Base-by-base conservation (phyloP, 2,888 invertebrate genomes). In the Oscheius sp. region DNA sequence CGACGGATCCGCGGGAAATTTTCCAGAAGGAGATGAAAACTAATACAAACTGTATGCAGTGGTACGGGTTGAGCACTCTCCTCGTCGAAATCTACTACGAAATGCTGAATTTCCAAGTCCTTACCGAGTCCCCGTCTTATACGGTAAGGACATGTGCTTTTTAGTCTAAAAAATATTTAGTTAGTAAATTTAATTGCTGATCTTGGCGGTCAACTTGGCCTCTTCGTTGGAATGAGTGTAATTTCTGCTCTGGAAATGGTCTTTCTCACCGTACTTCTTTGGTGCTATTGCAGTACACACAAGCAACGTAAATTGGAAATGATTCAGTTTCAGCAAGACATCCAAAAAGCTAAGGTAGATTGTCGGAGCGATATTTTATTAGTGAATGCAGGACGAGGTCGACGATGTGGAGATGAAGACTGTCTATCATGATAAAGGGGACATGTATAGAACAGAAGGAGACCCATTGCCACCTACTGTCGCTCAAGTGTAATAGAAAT, bases 171-270 rank as follows among this genome's bases (percentile, higher is more conserved):
- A n/a, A n/a, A n/a, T n/a, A 18, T 49, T 55, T 83, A 89, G 89
- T 82, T 88, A 5, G 85, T 88, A 78, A 89, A 87, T 72, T 84
- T 89, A 74, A 87, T 89, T 35, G 89, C 89, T 27, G 89, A 89
- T 75, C 84, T 89, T 29, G 89, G 89, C 5, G 89, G 89, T 16
- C 89, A 89, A 75, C 83, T 89, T 21, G 89, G 89, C 1, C 80
- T 89, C 29, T 89, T 89, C 88, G 79, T 89, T 9, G 89, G 82
- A 69, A 80, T 81, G 81, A 78, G 78, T 49, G 79, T 83, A 53
- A 83, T 83, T n/a, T 79, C 81, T 9, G 72, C 75, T 16, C 75
- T 81, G 41, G 83, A 84, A 55, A 64, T 76, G 41, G 35, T 76
- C n/a, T 79, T 80, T 0, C 69, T 84, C 0, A 23, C 81, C 35